A percentile compares a stretch with the other conserved stretches of the same genome.
phyloP scores from a whole-genome alignment of 1,140 invertebrate species.

The Phymastichus coffea region DNA sequence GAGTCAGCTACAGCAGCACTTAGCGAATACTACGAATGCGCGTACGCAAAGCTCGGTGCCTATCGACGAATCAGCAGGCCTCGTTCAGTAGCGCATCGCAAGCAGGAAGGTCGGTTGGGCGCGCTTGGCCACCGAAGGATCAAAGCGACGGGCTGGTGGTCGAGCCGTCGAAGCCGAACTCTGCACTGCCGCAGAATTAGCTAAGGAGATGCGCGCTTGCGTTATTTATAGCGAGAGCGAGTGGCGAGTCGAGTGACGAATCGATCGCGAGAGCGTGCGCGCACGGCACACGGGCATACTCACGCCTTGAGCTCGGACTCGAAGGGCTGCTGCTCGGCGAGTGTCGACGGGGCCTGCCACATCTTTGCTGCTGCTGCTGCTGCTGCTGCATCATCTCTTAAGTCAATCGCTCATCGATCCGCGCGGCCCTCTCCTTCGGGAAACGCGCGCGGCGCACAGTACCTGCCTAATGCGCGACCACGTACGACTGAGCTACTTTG shows the following conservation, averaged over 20 bases:
- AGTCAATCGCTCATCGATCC: conserved; percentile 32
- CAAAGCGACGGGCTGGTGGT: too few species aligned
- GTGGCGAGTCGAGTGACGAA: neutral
- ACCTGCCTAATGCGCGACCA: conserved; percentile 28
- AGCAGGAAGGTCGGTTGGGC: too few species aligned
- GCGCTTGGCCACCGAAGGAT: conserved; percentile 30
- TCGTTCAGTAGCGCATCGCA: too few species aligned
- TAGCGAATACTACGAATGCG: too few species aligned
- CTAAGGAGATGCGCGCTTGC: conserved; percentile 18
- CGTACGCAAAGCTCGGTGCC: too few species aligned
- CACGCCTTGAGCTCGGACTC: conserved; percentile 42
- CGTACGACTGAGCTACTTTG: too few species aligned
- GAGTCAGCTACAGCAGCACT: too few species aligned
- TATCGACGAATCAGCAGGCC: too few species aligned
- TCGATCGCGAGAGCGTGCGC: conserved; percentile 5
- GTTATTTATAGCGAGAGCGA: neutral
- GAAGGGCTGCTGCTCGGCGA: conserved; percentile 44
- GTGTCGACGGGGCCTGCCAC: too few species aligned
- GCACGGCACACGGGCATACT: conserved; percentile 34
- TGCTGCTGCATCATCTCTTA: conserved; percentile 53
- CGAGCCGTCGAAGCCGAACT: conserved; percentile 1
- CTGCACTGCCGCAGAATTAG: conserved; percentile 29
- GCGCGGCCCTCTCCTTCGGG: conserved; percentile 26
- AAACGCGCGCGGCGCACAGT: conserved; percentile 30
- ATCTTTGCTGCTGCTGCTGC: conserved; percentile 43